Base-by-base conservation (phyloP, 2,888 invertebrate species). In the Nemotelus pantherinus region DNA sequence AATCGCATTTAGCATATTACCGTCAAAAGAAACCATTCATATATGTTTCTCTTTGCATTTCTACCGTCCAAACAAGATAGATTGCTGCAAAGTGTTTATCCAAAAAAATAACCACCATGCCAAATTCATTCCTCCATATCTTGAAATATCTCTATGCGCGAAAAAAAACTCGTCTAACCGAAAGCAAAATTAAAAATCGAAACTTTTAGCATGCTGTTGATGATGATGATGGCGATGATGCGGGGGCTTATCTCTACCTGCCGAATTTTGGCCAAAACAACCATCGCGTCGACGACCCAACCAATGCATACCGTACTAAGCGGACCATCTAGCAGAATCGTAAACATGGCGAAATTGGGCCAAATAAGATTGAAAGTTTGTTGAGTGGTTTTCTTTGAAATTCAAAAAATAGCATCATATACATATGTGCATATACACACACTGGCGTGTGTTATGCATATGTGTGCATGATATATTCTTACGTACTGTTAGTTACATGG, bases 331-430 rank as follows among this genome's bases (percentile, higher is more conserved):
- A 47, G 74, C 60, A 60, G 63, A 74, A 60, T 60, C 50, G 74
- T 74, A 74, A 74, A 63, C 74, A 74, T 63, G 63, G 43, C 74
- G 25, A 74, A 74, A 74, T 74, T 60, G 47, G 74, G 74, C 60
- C 60, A 74, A 72, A 74, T 74, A 74, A 74, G 74, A 74, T 48
- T 48, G 74, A 74, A 74, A 74, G 74, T 74, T 63, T 53, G 43
- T 53, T 39, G 60, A 74, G 39, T 74, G 47, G 63, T 60, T 25
- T 60, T 74, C 50, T 45, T n/a, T 50, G 25, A 25, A 25, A 25
- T 25, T 25, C 10, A 57, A 57, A 50, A 57, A 57, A 57, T 57
- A 57, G 57, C 57, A 25, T 25, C 25, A 25, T 25, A 25, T 25
- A 25, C 25, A 25, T 25, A 25, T 25, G 25, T 25, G 1, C 25